Percentiles rank a stretch among this genome's conserved stretches.
These are phyloP conservation scores for Microctonus brassicae DNA, from an alignment of 2,888 invertebrate genomes.

Conservation along the genomic window DNA sequence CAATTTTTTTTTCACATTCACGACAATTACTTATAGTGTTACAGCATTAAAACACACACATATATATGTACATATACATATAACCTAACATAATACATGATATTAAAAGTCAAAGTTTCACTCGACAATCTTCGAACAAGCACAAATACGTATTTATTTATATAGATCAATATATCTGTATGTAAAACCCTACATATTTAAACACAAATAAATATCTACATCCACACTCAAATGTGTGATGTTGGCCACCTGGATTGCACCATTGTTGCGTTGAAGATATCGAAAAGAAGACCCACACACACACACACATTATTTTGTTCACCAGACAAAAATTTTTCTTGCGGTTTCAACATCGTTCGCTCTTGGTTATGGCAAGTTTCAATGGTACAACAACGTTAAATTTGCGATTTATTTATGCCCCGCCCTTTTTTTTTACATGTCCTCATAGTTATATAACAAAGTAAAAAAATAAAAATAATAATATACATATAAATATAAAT, in stretches of 20 bases:
- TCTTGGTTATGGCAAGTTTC: constrained; percentile 38
- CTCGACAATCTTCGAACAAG: background rate
- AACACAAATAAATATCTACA: background rate
- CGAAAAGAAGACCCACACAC: background rate
- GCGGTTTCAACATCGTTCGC: constrained; percentile 36
- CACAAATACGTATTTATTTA: background rate
- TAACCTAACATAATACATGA: background rate
- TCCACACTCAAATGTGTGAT: too few relatives aligned
- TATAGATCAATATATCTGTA: background rate
- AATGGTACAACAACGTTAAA: constrained; percentile 21
- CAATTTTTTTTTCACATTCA: background rate
- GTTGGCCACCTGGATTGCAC: constrained; percentile 40
- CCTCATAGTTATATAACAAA: too few relatives aligned
- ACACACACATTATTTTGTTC: too few relatives aligned
- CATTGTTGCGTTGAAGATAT: constrained; percentile 14
- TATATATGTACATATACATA: too few relatives aligned
- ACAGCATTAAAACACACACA: background rate
- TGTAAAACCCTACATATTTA: background rate
- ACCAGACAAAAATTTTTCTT: background rate
- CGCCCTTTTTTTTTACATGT: constrained; percentile 15
- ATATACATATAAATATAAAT: background rate
- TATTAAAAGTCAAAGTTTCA: constrained; percentile 20
- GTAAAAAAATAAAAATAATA: background rate
- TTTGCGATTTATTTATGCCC: constrained; percentile 22
- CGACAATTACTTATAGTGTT: background rate